A percentile compares a stretch with the other conserved stretches of the same genome.
These are phyloP conservation scores for Temnothorax ravouxi DNA, from an alignment of 2,888 invertebrate genomes.

Conservation along the genomic window DNA sequence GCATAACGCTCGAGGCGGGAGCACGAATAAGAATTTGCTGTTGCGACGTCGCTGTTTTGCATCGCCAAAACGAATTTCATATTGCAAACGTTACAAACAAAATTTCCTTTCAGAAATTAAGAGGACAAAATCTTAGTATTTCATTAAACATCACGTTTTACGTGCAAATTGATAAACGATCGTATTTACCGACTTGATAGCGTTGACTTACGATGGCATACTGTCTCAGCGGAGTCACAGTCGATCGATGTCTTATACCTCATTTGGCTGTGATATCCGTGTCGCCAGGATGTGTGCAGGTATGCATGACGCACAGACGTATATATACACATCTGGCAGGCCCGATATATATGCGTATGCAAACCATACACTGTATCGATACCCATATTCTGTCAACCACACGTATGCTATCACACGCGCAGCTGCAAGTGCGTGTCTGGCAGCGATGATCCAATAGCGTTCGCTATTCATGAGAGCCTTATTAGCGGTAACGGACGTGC, in stretches of 20 bases:
- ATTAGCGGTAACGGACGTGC: conserved; percentile 53
- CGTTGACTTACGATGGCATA: conserved; percentile 9
- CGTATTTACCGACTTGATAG: not conserved
- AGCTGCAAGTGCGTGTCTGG: conserved; percentile 49
- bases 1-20: not conserved
- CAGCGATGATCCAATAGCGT: conserved; percentile 49
- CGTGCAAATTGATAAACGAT: not conserved
- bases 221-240: conserved; percentile 17
- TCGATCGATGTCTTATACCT: conserved; percentile 37
- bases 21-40: conserved; percentile 2
- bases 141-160: not conserved
- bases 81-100: not conserved
- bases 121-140: not conserved
- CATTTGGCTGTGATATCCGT: conserved; percentile 38
- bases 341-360: conserved; percentile 45
- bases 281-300: conserved; percentile 41
- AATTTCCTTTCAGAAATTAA: not conserved
- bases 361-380: conserved; percentile 41
- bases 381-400: conserved; percentile 50
- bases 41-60: not conserved
- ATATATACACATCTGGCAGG: conserved; percentile 40
- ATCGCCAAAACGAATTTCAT: not conserved
- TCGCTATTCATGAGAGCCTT: conserved; percentile 56
- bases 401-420: conserved; percentile 40
- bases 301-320: conserved; percentile 51